Evolutionary conservation across 2,888 invertebrate species (phyloP), one percentile per base, ranked within the genome.

Genomic region (Andrena dorsata): DNA sequence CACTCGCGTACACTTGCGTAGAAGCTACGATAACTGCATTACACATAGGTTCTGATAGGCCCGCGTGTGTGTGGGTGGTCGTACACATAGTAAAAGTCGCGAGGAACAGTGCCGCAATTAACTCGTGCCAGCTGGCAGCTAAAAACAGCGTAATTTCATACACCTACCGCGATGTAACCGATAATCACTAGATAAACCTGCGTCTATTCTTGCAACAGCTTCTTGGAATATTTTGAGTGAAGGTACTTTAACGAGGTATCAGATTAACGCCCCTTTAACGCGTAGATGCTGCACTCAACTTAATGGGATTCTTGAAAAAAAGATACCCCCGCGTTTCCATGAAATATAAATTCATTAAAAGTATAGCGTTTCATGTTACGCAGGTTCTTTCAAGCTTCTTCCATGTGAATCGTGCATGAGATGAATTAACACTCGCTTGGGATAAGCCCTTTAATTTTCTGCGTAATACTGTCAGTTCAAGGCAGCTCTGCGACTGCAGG

Each of bases 111-210:
- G 47, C 53, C 32, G 70, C 32, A 74, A 82, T 81, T 82, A 82
- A 71, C 32, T 66, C 10, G 23, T 32, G 70, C 60, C 75, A 82
- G 75, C 65, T 82, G 82, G 32, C 41, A 30, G 49, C 65, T 75
- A 75, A 81, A 78, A 73, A 70, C 70, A 70, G 65, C 64, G 51
- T 51, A 68, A 69, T 80, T 81, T 81, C 53, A 70, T 53, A 7
- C 49, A 28, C n/a, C 41, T 58, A 20, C 23, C 26, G 35, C 23
- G 49, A 61, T 35, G 65, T 47, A 72, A 80, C 47, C 51, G 53
- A 65, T 81, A 69, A 80, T 73, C 49, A 56, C 7, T 28, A 68
- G 53, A 23, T n/a, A 23, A 78, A 63, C 56, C 61, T 58, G 1
- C 32, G 47, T 26, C 23, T 60, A 30, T 30, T 64, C 13, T 58